phyloP scores from a whole-genome alignment of 2,113 vertebrate species.

The Bucco capensis region DNA sequence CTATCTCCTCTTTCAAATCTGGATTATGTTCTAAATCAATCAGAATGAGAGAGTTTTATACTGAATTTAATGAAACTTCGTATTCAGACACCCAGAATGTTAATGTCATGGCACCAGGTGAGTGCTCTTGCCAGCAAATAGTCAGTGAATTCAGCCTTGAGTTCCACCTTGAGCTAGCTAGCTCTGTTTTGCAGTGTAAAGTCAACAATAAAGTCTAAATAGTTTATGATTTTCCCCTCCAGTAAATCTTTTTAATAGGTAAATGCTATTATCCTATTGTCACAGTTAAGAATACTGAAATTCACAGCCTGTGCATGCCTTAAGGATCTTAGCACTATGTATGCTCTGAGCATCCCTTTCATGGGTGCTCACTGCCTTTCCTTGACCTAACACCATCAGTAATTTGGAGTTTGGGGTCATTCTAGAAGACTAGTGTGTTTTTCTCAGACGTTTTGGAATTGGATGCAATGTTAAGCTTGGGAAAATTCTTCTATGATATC shows the following conservation, averaged over 20 bases:
- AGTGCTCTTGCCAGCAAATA: neutral
- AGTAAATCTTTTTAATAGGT: neutral
- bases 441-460: neutral
- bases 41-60: neutral
- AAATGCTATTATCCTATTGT: neutral
- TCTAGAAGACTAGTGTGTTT: neutral
- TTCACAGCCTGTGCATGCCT: neutral
- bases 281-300: neutral
- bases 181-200: neutral
- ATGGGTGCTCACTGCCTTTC: neutral
- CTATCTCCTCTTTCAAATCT: neutral
- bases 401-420: neutral
- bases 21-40: neutral
- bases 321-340: neutral
- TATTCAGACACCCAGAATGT: neutral
- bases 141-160: neutral
- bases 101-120: neutral
- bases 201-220: neutral
- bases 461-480: neutral
- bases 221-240: neutral
- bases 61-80: neutral
- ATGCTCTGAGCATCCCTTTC: neutral
- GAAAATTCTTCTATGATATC: neutral
- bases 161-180: neutral
- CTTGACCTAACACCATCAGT: neutral